A percentile compares a stretch with the other conserved stretches of the same genome.
These are phyloP conservation scores for Calosoma granatense DNA, from an alignment of 1,140 invertebrate species.

Conservation along the genomic window DNA sequence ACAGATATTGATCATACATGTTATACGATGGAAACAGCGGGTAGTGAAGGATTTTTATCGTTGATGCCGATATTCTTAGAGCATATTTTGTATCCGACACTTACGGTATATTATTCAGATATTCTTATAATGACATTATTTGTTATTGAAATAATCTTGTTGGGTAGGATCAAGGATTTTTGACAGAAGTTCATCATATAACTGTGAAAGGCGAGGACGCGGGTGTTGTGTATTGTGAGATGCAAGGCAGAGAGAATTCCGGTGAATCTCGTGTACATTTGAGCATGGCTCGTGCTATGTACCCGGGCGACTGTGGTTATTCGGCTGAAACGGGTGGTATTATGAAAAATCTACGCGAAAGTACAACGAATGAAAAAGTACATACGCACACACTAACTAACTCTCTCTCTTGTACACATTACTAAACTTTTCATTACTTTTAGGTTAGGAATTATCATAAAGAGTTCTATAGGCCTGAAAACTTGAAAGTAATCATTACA, in stretches of 20 bases:
- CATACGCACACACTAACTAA: constrained; percentile 18
- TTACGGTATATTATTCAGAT: constrained; percentile 48
- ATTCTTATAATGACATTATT: constrained; percentile 12
- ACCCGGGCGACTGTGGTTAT: constrained; percentile 73
- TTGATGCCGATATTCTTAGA: constrained; percentile 84
- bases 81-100: constrained; percentile 75
- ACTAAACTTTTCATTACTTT: constrained; percentile 21
- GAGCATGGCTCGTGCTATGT: constrained; percentile 55
- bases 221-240: constrained; percentile 90
- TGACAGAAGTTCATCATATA: constrained; percentile 88
- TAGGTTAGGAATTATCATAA: constrained; percentile 72
- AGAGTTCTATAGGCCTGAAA: constrained; percentile 83
- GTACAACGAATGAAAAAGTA: constrained; percentile 73
- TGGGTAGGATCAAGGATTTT: constrained; percentile 57
- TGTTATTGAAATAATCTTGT: not conserved
- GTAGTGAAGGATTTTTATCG: constrained; percentile 77
- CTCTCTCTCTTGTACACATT: not conserved
- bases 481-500: constrained; percentile 73
- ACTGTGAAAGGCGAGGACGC: constrained; percentile 79
- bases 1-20: constrained; percentile 78
- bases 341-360: constrained; percentile 72
- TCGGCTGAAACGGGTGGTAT: constrained; percentile 76
- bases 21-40: constrained; percentile 81
- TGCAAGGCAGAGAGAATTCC: constrained; percentile 76
- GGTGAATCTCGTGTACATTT: constrained; percentile 57